phyloP scores from a whole-genome alignment of 1,140 invertebrate species.

The Ditylenchus dipsaci region DNA sequence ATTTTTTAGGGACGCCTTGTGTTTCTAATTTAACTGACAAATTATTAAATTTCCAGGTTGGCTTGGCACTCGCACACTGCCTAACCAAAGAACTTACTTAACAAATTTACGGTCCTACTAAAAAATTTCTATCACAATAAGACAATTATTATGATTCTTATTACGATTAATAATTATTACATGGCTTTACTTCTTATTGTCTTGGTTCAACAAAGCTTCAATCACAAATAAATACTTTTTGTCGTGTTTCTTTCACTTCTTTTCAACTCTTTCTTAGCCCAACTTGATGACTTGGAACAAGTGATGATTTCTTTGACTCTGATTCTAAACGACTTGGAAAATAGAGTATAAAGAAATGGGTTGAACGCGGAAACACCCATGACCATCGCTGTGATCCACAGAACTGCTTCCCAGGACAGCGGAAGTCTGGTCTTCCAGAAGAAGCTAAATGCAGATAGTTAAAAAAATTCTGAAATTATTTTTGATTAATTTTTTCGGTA shows the following conservation, averaged over 20 bases:
- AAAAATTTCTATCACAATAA: too few relatives aligned
- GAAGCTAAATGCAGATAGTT: neutral
- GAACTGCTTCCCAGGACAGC: neutral
- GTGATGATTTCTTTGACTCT: neutral
- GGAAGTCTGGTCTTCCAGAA: neutral
- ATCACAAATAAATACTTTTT: neutral
- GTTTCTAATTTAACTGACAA: too few relatives aligned
- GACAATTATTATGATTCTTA: too few relatives aligned
- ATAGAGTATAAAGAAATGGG: constrained; percentile 7
- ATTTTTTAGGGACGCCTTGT: too few relatives aligned
- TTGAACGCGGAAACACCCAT: constrained; percentile 4
- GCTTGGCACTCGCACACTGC: constrained; percentile 48
- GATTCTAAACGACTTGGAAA: neutral
- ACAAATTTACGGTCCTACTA: constrained; percentile 53
- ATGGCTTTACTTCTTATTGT: too few relatives aligned
- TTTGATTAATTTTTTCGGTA: too few relatives aligned
- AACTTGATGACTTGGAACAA: neutral
- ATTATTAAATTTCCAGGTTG: constrained; percentile 17
- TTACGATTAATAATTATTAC: too few relatives aligned
- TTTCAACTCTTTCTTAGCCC: neutral
- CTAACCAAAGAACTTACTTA: constrained; percentile 49
- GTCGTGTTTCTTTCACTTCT: neutral
- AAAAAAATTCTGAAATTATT: too few relatives aligned
- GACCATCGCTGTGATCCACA: neutral
- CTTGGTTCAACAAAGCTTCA: too few relatives aligned